phyloP scores from a whole-genome alignment of 2,888 invertebrate species.

The Aricia artaxerxes region DNA sequence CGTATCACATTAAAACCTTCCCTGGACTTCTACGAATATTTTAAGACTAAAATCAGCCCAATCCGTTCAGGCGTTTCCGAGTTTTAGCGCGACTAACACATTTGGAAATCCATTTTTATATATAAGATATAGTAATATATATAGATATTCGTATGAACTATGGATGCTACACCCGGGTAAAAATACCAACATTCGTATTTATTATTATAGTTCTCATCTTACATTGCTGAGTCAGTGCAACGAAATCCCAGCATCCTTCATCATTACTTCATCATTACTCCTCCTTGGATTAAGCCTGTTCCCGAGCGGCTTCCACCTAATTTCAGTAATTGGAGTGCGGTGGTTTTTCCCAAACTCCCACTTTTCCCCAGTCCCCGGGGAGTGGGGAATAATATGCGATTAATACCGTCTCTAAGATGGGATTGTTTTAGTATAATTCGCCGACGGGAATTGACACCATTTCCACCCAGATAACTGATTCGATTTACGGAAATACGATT shows the following conservation, averaged over 20 bases:
- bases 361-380: background rate
- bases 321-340: slow-evolving; percentile 20
- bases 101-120: no score
- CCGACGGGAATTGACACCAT: background rate
- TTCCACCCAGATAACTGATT: background rate
- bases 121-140: no score
- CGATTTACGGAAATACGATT: background rate
- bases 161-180: no score
- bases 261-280: background rate
- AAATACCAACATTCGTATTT: no score
- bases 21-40: no score
- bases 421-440: slow-evolving; percentile 1
- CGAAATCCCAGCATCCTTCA: background rate
- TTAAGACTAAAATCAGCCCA: no score
- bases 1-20: no score
- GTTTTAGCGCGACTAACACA: no score
- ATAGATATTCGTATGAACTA: no score
- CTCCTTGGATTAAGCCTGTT: background rate
- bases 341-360: slow-evolving; percentile 12
- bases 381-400: background rate
- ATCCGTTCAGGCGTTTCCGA: no score
- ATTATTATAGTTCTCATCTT: no score
- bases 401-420: background rate
- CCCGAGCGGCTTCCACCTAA: background rate
- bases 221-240: background rate